These are phyloP conservation scores for Chrysopa pallens DNA, from an alignment of 1,140 invertebrate genomes.

Conservation along the genomic window DNA sequence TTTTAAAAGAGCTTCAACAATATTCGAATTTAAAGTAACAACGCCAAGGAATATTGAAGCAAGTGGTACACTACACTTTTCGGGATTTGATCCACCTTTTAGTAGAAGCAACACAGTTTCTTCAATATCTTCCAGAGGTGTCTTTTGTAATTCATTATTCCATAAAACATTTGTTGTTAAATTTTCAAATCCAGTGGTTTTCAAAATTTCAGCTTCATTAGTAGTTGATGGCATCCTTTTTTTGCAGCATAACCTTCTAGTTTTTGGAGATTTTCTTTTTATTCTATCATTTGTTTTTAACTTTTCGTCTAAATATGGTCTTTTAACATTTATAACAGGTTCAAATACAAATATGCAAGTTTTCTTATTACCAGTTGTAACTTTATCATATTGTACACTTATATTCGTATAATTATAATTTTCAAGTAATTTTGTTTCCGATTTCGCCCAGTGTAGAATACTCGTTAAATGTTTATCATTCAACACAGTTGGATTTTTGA, in stretches of 20 bases:
- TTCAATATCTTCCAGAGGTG: slow-evolving; percentile 9
- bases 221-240: slow-evolving; percentile 9
- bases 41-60: slow-evolving; percentile 23
- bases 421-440: too few relatives aligned
- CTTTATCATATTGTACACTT: too few relatives aligned
- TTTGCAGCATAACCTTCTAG: slow-evolving; percentile 9
- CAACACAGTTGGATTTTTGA: too few relatives aligned
- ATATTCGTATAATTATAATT: too few relatives aligned
- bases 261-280: slow-evolving; percentile 9
- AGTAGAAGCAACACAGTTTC: slow-evolving; percentile 23
- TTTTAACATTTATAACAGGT: too few relatives aligned
- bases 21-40: slow-evolving; percentile 16
- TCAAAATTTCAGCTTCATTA: slow-evolving; percentile 11
- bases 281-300: not conserved
- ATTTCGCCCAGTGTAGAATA: too few relatives aligned
- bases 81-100: slow-evolving; percentile 24
- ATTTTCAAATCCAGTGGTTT: not conserved
- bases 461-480: too few relatives aligned
- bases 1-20: slow-evolving; percentile 20
- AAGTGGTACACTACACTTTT: slow-evolving; percentile 22
- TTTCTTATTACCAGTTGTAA: too few relatives aligned
- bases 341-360: too few relatives aligned
- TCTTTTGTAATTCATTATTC: not conserved
- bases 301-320: slow-evolving; percentile 1
- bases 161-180: slow-evolving; percentile 7